Conservation (phyloP, 2,888 invertebrate species). For the Phaonia tiefii region DNA sequence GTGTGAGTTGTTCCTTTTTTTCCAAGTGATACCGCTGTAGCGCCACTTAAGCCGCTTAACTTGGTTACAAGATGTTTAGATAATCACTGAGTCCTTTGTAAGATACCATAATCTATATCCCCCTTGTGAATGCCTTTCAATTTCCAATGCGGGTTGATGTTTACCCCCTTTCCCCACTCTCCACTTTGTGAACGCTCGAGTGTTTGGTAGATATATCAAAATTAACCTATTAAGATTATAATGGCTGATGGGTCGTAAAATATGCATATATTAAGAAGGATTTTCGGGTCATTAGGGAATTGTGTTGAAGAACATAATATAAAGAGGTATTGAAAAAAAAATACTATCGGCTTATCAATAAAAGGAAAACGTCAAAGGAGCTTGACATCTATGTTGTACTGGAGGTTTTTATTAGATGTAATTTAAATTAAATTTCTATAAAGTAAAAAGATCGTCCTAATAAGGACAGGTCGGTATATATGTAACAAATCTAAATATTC, state of each 20-base stretch:
- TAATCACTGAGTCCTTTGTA: slow-evolving; percentile 50
- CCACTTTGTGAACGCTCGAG: neutral
- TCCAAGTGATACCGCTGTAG: neutral
- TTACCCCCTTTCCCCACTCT: neutral
- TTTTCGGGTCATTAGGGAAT: slow-evolving; percentile 47
- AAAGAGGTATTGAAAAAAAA: neutral
- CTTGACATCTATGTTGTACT: no score
- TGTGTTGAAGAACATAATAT: slow-evolving; percentile 3
- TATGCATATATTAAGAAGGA: slow-evolving; percentile 48
- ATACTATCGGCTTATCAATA: slow-evolving; percentile 4
- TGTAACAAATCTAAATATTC: no score
- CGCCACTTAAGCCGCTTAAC: slow-evolving; percentile 58
- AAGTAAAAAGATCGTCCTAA: no score
- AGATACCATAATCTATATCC: neutral
- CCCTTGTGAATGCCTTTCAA: neutral
- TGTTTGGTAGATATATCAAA: slow-evolving; percentile 40
- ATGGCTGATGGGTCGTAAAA: slow-evolving; percentile 48
- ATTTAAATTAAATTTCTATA: no score
- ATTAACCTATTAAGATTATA: slow-evolving; percentile 57
- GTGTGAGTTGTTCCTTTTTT: neutral
- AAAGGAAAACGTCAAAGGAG: neutral
- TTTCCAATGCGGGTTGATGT: neutral
- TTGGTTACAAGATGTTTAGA: slow-evolving; percentile 63
- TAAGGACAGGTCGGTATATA: no score
- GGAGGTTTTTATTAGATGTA: no score